Evolutionary conservation across 2,113 vertebrate species (phyloP).

Genomic region (Malurus cyaneus): DNA sequence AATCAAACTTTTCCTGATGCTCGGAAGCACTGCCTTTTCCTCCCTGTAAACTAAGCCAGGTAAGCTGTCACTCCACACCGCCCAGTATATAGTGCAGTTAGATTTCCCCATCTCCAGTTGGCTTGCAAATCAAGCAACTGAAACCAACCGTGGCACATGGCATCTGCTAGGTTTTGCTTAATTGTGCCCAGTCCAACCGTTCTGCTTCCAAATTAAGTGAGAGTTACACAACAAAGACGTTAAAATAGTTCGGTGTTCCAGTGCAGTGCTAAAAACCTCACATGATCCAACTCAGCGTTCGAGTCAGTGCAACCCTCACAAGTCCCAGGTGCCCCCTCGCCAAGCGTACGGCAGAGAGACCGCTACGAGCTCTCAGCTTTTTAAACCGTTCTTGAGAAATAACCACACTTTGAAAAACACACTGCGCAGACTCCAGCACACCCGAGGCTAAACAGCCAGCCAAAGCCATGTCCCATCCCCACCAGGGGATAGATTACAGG

Average conservation of each 20-base stretch:
- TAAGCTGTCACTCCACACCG: background rate
- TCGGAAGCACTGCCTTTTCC: background rate
- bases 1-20: background rate
- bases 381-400: background rate
- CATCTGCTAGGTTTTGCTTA: background rate
- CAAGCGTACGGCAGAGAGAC: rapidly evolving
- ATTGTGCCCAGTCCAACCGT: background rate
- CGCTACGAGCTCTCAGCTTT: background rate
- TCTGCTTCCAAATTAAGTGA: background rate
- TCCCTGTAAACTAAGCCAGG: background rate
- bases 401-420: rapidly evolving
- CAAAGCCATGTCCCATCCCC: background rate
- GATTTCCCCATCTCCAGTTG: background rate
- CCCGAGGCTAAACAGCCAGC: background rate
- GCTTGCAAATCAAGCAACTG: background rate
- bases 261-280: background rate
- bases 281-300: background rate
- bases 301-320: rapidly evolving
- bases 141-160: background rate
- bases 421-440: constrained; percentile 21
- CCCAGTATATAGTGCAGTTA: rapidly evolving
- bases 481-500: background rate
- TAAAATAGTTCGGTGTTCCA: background rate
- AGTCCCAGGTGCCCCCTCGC: background rate
- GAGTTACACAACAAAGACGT: background rate